These are phyloP conservation scores for Anguilla megastoma DNA, from an alignment of 2,797 vertebrate species.

Conservation along the genomic window DNA sequence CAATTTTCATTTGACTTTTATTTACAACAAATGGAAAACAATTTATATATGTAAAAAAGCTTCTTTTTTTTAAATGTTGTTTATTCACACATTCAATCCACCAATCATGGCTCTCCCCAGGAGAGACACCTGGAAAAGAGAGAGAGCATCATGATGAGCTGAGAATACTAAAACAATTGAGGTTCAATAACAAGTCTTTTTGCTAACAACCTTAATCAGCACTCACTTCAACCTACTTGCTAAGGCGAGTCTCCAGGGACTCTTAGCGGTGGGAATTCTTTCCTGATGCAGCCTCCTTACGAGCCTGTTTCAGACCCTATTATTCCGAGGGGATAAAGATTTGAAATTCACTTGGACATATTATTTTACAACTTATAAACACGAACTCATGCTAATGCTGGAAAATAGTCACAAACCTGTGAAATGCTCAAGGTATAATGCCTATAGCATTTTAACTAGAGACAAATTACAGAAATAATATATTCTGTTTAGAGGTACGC, in stretches of 20 bases:
- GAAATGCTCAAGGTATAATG: neutral
- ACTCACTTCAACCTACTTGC: neutral
- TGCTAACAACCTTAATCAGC: no score
- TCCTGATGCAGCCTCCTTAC: conserved; percentile 8
- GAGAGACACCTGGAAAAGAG: conserved; percentile 9
- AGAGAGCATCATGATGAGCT: neutral
- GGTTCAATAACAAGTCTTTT: neutral
- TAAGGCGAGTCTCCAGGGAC: neutral
- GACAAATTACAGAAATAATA: neutral
- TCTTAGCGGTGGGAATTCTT: conserved; percentile 1
- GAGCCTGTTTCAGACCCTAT: conserved; percentile 29
- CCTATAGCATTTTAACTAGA: neutral
- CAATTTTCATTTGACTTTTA: neutral
- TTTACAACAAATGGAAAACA: conserved; percentile 16
- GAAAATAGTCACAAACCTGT: neutral
- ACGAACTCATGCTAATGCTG: neutral
- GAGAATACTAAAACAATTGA: neutral
- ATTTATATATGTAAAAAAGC: neutral
- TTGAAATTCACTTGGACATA: neutral
- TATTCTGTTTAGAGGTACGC: conserved; percentile 43
- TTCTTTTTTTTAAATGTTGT: neutral
- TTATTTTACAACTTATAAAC: neutral
- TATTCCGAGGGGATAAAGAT: neutral
- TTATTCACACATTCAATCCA: neutral
- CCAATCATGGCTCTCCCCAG: conserved; percentile 3